A percentile compares a stretch with the other conserved stretches of the same genome.
Conservation (phyloP, 2,888 invertebrate genomes). For the Margaritifera margaritifera region DNA sequence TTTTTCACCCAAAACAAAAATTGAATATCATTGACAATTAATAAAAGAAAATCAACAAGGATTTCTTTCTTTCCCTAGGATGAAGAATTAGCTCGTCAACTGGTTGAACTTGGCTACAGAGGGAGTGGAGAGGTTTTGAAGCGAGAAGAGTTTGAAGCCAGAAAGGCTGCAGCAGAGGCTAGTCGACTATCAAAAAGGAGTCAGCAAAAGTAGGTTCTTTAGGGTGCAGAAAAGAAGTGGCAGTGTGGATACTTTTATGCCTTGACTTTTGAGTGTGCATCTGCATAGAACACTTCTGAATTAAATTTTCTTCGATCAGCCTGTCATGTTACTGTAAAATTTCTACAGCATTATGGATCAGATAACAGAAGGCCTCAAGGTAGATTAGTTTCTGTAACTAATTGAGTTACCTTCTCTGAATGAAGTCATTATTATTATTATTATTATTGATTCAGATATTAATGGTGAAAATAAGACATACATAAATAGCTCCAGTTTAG, state of each 20-base stretch:
- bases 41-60: no score
- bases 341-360: no score
- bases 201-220: slow-evolving; percentile 69
- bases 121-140: slow-evolving; percentile 75
- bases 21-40: no score
- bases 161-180: slow-evolving; percentile 72
- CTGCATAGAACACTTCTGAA: neutral
- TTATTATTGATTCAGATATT: no score
- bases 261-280: neutral
- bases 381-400: no score
- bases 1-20: no score
- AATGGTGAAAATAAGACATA: no score
- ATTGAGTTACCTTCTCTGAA: no score
- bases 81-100: slow-evolving; percentile 79
- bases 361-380: no score
- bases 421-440: no score
- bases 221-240: no score
- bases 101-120: slow-evolving; percentile 88
- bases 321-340: neutral
- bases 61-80: slow-evolving; percentile 73
- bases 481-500: no score
- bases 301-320: neutral
- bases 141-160: slow-evolving; percentile 73
- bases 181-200: slow-evolving; percentile 70
- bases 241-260: neutral